These are phyloP conservation scores for Linyphia triangularis DNA, from an alignment of 2,888 invertebrate genomes.

Conservation along the genomic window DNA sequence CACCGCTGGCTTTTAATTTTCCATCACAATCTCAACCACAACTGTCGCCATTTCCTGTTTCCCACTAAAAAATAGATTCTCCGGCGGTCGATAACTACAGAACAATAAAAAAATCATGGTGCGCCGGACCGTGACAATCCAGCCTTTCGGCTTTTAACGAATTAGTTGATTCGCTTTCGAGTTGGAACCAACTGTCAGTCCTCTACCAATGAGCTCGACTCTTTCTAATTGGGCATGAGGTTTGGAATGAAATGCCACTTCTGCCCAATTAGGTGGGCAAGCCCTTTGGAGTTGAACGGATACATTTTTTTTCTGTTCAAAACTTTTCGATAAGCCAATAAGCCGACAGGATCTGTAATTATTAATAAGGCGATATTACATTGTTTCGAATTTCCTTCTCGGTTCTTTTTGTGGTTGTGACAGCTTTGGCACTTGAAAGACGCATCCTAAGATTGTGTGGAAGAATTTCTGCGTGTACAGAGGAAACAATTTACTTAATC, in stretches of 20 bases:
- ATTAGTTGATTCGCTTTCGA: conserved; percentile 17
- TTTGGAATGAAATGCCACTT: conserved; percentile 47
- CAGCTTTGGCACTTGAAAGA: conserved; percentile 10
- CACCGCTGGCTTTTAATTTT: conserved; percentile 41
- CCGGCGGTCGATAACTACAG: conserved; percentile 24
- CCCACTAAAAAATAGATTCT: conserved; percentile 34
- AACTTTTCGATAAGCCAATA: conserved; percentile 56
- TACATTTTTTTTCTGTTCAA: conserved; percentile 41
- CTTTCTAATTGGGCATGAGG: conserved; percentile 58
- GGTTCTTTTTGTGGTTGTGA: not conserved
- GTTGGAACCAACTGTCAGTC: conserved; percentile 31
- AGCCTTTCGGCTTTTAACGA: conserved; percentile 34
- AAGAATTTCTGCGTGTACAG: conserved; percentile 27
- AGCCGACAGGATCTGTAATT: conserved; percentile 47
- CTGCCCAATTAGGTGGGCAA: conserved; percentile 68
- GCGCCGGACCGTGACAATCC: conserved; percentile 36
- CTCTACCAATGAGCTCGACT: conserved; percentile 19
- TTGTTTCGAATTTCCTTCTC: conserved; percentile 49
- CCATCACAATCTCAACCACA: conserved; percentile 16
- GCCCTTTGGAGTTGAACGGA: conserved; percentile 42
- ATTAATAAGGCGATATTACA: conserved; percentile 41
- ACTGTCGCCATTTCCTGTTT: conserved; percentile 62
- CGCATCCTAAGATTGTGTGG: conserved; percentile 17
- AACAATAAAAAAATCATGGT: conserved; percentile 29
- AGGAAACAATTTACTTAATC: conserved; percentile 18